Evolutionary conservation across 2,888 invertebrate genomes (phyloP), one percentile per base, ranked within the genome.

Genomic region (Alviniconcha strummeri): DNA sequence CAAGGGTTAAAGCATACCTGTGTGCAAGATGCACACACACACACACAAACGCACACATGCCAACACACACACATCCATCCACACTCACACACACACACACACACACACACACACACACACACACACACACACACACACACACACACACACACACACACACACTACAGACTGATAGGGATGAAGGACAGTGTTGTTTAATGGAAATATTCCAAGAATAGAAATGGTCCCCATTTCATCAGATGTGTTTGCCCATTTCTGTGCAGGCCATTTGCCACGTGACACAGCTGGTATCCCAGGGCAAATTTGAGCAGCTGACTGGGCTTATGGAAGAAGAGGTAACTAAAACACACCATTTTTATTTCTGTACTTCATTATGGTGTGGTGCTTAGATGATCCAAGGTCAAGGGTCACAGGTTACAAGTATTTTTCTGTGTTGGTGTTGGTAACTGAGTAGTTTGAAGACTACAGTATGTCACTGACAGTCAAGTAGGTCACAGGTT

Each of bases 301-400:
- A 69, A 69, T 77, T 76, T 36, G 69, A 77, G 5, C 69, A 56
- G 13, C 77, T 82, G 19, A 77, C n/a, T 19, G 82, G 76, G 7
- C 36, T 82, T n/a, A 77, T 69, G 36, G 9, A 54, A 69, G 69
- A 77, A 19, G 82, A 82, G 82, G 82, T 82, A 52, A 77, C 15
- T 11, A 17, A 71, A 3, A 1, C 13, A 71, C 64, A 64, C 64
- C 9, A n/a, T n/a, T n/a, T n/a, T n/a, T n/a, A 36, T 36, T 36
- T 36, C 36, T 36, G 36, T 36, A 36, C 36, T 36, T 36, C 36
- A 36, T 36, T 36, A 36, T 36, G 36, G 36, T 36, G 36, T 36
- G 36, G 36, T 36, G 36, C 3, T 36, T 36, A 36, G 36, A 36
- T 36, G 36, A 1, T 36, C 36, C 36, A 36, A 36, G 36, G 36